Conservation (phyloP, 2,797 vertebrate genomes). For the Cygnus olor region DNA sequence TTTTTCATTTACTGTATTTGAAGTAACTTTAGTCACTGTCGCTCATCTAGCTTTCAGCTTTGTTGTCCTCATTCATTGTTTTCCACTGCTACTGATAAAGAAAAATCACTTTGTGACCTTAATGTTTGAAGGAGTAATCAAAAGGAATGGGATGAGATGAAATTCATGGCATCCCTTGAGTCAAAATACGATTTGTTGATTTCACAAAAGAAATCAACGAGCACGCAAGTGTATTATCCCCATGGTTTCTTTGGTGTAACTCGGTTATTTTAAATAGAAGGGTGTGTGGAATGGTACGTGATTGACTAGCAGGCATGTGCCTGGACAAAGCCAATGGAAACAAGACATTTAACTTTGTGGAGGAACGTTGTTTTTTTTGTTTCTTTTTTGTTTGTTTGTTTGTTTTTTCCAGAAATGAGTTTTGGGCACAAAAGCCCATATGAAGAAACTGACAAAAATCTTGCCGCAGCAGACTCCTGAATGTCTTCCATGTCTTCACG, state of each 20-base stretch:
- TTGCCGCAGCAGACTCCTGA: neutral
- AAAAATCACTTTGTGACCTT: neutral
- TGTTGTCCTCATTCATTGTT: neutral
- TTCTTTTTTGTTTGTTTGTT: neutral
- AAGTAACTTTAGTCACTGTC: neutral
- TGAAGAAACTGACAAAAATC: neutral
- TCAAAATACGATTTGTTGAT: neutral
- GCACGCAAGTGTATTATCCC: neutral
- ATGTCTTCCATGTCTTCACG: neutral
- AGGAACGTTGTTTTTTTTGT: rapidly evolving
- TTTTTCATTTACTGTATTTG: neutral
- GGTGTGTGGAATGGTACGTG: neutral
- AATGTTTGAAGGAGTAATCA: neutral
- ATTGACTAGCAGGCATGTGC: neutral
- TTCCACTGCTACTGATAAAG: neutral
- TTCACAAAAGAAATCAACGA: neutral
- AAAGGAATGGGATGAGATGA: neutral
- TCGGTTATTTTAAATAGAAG: neutral
- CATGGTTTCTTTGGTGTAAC: neutral
- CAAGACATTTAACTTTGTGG: neutral
- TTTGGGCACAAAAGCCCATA: neutral
- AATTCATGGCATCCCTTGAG: neutral
- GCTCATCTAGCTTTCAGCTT: neutral
- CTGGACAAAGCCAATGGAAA: neutral
- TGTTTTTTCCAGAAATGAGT: neutral